Conservation (phyloP, 2,113 vertebrate species). For the Sylvietta virens region DNA sequence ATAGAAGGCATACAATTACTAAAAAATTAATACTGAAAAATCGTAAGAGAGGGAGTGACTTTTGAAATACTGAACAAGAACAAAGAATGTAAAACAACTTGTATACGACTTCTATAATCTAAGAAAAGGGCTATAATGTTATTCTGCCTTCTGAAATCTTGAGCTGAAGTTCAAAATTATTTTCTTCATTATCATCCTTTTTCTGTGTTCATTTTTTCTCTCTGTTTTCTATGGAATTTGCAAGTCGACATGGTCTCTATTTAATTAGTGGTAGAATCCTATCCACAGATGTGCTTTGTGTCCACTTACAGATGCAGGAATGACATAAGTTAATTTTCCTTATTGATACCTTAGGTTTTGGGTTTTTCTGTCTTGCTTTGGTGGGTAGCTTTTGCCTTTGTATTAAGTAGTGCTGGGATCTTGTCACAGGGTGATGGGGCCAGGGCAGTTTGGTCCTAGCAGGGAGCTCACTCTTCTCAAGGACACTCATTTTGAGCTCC, state of each 20-base stretch:
- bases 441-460: too few species aligned
- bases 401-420: too few species aligned
- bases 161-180: neutral
- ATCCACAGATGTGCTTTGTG: neutral
- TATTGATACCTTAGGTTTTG: too few species aligned
- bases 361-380: too few species aligned
- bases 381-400: too few species aligned
- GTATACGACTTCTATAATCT: neutral
- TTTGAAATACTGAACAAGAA: neutral
- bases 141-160: neutral
- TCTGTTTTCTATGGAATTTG: neutral
- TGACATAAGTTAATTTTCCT: neutral
- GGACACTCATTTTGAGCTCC: too few species aligned
- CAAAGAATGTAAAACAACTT: neutral
- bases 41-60: neutral
- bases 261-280: neutral
- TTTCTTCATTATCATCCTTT: neutral
- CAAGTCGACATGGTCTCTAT: neutral
- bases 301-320: neutral
- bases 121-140: neutral
- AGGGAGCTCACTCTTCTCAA: too few species aligned
- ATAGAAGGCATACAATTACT: neutral
- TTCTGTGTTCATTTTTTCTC: neutral
- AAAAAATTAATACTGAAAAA: neutral
- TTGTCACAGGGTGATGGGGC: too few species aligned